phyloP scores from a whole-genome alignment of 1,140 invertebrate genomes.

The Drosophila quadrilineata region DNA sequence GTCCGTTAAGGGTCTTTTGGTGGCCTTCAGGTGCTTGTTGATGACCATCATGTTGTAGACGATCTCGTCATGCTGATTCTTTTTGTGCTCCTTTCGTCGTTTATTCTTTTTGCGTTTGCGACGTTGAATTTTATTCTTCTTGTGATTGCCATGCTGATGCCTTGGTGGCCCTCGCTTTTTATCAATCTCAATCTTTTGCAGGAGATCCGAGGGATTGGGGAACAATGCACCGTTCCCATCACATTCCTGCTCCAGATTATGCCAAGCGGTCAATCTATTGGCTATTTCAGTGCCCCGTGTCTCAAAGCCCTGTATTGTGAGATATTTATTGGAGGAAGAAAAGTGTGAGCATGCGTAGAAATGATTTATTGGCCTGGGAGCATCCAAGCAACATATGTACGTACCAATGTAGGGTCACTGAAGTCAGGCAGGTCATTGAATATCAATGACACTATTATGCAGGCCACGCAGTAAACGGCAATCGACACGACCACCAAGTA shows the following conservation, averaged over 20 bases:
- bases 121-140: conserved; percentile 65
- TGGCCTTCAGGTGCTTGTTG: conserved; percentile 57
- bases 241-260: conserved; percentile 90
- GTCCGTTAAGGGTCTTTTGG: conserved; percentile 30
- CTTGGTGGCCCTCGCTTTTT: conserved; percentile 42
- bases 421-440: conserved; percentile 88
- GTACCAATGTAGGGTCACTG: conserved; percentile 87
- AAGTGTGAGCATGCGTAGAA: conserved; percentile 41
- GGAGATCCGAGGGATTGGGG: conserved; percentile 86
- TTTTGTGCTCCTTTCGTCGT: conserved; percentile 81
- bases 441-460: conserved; percentile 87
- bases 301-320: conserved; percentile 87
- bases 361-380: conserved; percentile 6
- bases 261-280: conserved; percentile 90
- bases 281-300: conserved; percentile 92
- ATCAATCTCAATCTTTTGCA: conserved; percentile 47
- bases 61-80: conserved; percentile 50
- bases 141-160: conserved; percentile 62
- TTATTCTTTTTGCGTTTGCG: conserved; percentile 80
- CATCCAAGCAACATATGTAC: conserved; percentile 45
- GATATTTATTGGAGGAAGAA: background rate
- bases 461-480: conserved; percentile 86
- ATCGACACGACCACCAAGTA: conserved; percentile 87
- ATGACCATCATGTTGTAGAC: conserved; percentile 47
- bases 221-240: conserved; percentile 86